Percentiles rank a stretch among this genome's conserved stretches.
Evolutionary conservation across 2,888 invertebrate species (phyloP).

Genomic region (Melipona bicolor): DNA sequence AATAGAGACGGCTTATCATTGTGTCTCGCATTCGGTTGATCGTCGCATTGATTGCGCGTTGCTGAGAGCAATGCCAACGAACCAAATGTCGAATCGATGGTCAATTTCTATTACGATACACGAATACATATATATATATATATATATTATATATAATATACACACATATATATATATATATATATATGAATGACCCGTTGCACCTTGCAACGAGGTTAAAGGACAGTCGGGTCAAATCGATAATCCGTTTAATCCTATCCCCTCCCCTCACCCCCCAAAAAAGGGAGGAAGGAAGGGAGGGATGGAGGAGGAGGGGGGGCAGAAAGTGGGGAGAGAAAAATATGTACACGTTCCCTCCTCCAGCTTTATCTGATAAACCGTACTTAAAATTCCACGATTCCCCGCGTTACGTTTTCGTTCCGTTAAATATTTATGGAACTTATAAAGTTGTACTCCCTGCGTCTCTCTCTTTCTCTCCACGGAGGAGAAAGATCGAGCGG

Average conservation of each 20-base stretch:
- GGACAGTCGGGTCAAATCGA: slow-evolving; percentile 64
- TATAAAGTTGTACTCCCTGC: not conserved
- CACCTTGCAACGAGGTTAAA: slow-evolving; percentile 59
- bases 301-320: too few relatives aligned
- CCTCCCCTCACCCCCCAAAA: not conserved
- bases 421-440: slow-evolving; percentile 25
- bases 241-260: slow-evolving; percentile 60
- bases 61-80: slow-evolving; percentile 39
- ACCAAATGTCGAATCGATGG: slow-evolving; percentile 48
- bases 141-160: slow-evolving; percentile 23
- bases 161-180: not conserved
- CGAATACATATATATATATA: slow-evolving; percentile 29
- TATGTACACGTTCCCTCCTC: not conserved
- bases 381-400: not conserved
- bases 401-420: not conserved
- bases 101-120: slow-evolving; percentile 61
- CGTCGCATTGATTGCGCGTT: slow-evolving; percentile 39
- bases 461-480: not conserved
- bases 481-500: not conserved
- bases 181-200: slow-evolving; percentile 48
- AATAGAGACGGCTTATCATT: slow-evolving; percentile 26
- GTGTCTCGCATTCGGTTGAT: slow-evolving; percentile 29
- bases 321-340: not conserved
- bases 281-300: not conserved
- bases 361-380: slow-evolving; percentile 19